Evolutionary conservation across 2,797 vertebrate genomes (phyloP).

Genomic region (Nyctalus aviator): DNA sequence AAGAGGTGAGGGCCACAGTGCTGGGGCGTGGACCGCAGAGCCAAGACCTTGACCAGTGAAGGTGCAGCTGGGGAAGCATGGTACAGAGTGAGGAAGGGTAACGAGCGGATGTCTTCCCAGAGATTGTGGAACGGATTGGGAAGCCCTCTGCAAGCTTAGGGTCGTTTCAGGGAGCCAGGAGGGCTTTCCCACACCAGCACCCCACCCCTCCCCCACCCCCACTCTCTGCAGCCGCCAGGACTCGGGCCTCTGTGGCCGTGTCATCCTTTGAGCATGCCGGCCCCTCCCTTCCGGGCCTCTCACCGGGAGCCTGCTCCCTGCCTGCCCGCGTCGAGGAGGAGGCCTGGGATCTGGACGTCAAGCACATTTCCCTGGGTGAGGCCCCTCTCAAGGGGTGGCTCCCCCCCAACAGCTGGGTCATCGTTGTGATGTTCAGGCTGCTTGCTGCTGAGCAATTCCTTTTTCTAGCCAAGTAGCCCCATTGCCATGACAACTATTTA

Average conservation of each 20-base stretch:
- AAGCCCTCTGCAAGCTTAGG: slow-evolving; percentile 56
- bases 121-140: slow-evolving; percentile 47
- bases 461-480: slow-evolving; percentile 77
- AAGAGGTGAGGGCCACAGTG: slow-evolving; percentile 88
- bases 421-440: slow-evolving; percentile 73
- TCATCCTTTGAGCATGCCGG: slow-evolving; percentile 84
- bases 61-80: not conserved
- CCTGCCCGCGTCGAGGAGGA: slow-evolving; percentile 87
- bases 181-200: slow-evolving; percentile 71
- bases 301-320: slow-evolving; percentile 85
- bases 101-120: slow-evolving; percentile 32
- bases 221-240: slow-evolving; percentile 84
- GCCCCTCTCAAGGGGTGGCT: slow-evolving; percentile 80
- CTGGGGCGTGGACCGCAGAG: not conserved
- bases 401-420: slow-evolving; percentile 74
- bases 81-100: slow-evolving; percentile 40
- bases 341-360: slow-evolving; percentile 86
- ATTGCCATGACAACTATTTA: slow-evolving; percentile 79
- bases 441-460: slow-evolving; percentile 75
- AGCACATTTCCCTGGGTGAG: slow-evolving; percentile 86
- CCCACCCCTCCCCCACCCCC: slow-evolving; percentile 56
- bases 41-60: slow-evolving; percentile 36
- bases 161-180: slow-evolving; percentile 46
- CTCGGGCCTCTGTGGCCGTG: slow-evolving; percentile 85
- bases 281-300: slow-evolving; percentile 81